Evolutionary conservation across 2,888 invertebrate genomes (phyloP).

Genomic region (Teinopalpus imperialis): DNA sequence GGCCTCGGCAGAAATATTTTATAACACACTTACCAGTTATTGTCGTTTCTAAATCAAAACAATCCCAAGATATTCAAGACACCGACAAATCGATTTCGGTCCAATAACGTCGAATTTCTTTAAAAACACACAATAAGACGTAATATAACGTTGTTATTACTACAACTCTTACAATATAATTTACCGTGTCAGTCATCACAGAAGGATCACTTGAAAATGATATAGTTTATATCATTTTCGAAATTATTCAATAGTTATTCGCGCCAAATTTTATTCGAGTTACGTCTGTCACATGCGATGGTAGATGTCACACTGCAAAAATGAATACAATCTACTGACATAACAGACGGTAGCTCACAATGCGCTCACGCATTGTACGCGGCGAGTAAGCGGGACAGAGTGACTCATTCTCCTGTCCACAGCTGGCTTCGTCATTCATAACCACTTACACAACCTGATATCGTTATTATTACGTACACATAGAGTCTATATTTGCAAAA

Average conservation of each 20-base stretch:
- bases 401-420: conserved; percentile 62
- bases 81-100: conserved; percentile 42
- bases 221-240: conserved; percentile 24
- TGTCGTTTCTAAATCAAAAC: conserved; percentile 28
- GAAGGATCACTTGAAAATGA: conserved; percentile 28
- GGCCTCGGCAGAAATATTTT: conserved; percentile 13
- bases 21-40: conserved; percentile 33
- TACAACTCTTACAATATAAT: conserved; percentile 56
- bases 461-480: conserved; percentile 38
- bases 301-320: conserved; percentile 53
- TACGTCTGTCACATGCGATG: conserved; percentile 39
- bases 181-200: conserved; percentile 69
- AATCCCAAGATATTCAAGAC: conserved; percentile 40
- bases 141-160: conserved; percentile 66
- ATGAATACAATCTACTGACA: conserved; percentile 40
- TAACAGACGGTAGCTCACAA: conserved; percentile 56
- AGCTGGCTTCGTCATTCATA: conserved; percentile 73
- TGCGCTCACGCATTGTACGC: conserved; percentile 63
- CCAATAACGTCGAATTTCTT: conserved; percentile 61
- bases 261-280: conserved; percentile 42
- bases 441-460: conserved; percentile 39
- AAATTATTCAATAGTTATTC: conserved; percentile 34
- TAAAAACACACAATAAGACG: conserved; percentile 57
- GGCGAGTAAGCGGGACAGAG: conserved; percentile 47
- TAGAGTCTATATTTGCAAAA: conserved; percentile 41